phyloP scores from a whole-genome alignment of 37 sponge, comb jelly and placozoan species.

The Geodia barretti region DNA sequence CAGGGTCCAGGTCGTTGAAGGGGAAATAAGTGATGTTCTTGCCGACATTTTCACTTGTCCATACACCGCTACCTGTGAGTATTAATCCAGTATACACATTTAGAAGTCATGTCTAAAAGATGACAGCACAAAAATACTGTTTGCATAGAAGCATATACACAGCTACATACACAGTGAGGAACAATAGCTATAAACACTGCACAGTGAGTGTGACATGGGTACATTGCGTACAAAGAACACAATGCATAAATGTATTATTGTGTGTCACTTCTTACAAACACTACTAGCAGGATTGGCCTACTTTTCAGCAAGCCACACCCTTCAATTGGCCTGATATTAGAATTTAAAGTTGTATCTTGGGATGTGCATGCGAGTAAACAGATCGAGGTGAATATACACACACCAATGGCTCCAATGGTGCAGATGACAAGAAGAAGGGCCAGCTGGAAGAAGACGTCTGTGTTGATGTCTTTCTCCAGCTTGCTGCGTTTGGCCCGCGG shows the following conservation, averaged over 20 bases:
- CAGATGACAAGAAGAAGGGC: slow-evolving; percentile 62
- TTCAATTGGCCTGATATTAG: too few relatives aligned
- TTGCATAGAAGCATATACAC: neutral
- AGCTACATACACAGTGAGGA: neutral
- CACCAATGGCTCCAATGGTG: slow-evolving; percentile 70
- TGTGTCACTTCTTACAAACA: neutral
- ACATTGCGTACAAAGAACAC: too few relatives aligned
- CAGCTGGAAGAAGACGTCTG: slow-evolving; percentile 49
- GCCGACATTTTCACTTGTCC: slow-evolving; percentile 35
- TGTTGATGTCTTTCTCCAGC: slow-evolving; percentile 80
- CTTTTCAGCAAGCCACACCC: neutral
- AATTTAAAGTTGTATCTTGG: too few relatives aligned
- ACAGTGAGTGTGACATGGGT: too few relatives aligned
- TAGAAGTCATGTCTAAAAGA: too few relatives aligned
- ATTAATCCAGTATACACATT: neutral
- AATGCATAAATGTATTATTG: neutral
- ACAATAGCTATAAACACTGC: too few relatives aligned
- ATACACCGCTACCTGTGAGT: slow-evolving; percentile 49
- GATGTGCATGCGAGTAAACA: too few relatives aligned
- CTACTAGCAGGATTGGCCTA: neutral
- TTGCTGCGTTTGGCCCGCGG: slow-evolving; percentile 80
- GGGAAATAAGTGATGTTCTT: slow-evolving; percentile 31
- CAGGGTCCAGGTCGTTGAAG: slow-evolving; percentile 12
- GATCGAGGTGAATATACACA: slow-evolving; percentile 22
- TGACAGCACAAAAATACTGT: too few relatives aligned